These are phyloP conservation scores for Theodoxus fluviatilis DNA, from an alignment of 2,888 invertebrate genomes.

Conservation along the genomic window DNA sequence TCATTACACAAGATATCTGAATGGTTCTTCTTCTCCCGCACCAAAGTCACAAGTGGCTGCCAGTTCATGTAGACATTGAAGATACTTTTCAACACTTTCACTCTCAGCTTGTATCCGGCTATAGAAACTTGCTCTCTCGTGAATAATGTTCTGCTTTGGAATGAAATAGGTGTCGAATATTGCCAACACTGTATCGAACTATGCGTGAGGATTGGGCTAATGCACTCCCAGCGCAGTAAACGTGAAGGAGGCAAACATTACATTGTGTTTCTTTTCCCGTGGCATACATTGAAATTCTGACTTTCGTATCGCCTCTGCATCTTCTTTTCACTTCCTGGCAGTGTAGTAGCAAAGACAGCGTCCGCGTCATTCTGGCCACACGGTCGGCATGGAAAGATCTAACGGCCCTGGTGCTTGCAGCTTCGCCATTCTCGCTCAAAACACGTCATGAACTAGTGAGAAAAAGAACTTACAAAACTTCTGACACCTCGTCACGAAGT, in stretches of 20 bases:
- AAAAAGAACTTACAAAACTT: background rate
- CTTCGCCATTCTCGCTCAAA: background rate
- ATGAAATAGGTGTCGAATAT: background rate
- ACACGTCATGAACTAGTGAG: background rate
- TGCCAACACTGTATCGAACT: background rate
- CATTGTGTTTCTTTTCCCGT: background rate
- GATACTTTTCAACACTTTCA: background rate
- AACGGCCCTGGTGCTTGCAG: no score
- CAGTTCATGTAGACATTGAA: background rate
- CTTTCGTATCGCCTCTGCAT: background rate
- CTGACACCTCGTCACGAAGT: background rate
- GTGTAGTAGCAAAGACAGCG: background rate
- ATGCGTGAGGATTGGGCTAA: no score
- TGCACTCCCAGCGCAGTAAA: no score
- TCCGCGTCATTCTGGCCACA: background rate
- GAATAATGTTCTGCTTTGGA: background rate
- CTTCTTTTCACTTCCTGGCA: background rate
- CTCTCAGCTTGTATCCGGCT: background rate
- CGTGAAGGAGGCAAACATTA: background rate
- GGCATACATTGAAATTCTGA: background rate
- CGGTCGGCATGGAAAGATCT: no score
- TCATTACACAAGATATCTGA: no score
- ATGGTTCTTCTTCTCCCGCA: no score
- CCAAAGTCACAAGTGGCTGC: background rate
- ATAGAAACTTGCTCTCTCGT: background rate